Evolutionary conservation across 2,888 invertebrate species (phyloP).

Genomic region (Trichogramma dendrolimi): DNA sequence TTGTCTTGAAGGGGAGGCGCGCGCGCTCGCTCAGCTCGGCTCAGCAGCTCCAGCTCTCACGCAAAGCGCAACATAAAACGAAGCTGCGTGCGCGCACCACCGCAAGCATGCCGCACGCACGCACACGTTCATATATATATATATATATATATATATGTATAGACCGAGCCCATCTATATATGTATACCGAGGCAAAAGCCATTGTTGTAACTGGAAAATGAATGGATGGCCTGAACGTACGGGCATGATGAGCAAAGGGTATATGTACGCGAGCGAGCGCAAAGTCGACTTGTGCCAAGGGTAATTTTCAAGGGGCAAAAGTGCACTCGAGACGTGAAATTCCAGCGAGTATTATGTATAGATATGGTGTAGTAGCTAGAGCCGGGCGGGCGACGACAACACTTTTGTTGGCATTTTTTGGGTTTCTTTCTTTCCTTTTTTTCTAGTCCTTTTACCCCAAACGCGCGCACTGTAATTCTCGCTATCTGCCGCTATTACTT

Average conservation of each 20-base stretch:
- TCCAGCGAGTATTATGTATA: not conserved
- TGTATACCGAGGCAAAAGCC: not conserved
- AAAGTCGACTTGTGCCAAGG: conserved; percentile 8
- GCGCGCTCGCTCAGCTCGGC: no score
- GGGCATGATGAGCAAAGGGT: not conserved
- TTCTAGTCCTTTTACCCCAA: no score
- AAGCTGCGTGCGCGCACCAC: conserved; percentile 25
- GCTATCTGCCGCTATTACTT: no score
- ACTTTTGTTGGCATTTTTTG: conserved; percentile 29
- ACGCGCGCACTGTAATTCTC: not conserved
- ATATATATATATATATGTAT: no score
- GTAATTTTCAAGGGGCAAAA: conserved; percentile 4
- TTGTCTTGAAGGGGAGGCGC: no score
- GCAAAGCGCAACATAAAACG: conserved; percentile 31
- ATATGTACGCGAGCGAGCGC: not conserved
- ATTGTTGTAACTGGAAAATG: conserved; percentile 14
- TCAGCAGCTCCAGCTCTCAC: no score
- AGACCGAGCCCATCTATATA: no score
- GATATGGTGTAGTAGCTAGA: not conserved
- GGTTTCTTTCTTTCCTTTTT: no score
- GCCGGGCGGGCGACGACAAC: conserved; percentile 8
- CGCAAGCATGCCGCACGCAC: not conserved
- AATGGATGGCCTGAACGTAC: no score
- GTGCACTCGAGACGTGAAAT: no score
- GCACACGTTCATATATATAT: no score